A percentile compares a stretch with the other conserved stretches of the same genome.
Conservation (phyloP, 1,140 invertebrate species). For the Temnothorax longispinosus region DNA sequence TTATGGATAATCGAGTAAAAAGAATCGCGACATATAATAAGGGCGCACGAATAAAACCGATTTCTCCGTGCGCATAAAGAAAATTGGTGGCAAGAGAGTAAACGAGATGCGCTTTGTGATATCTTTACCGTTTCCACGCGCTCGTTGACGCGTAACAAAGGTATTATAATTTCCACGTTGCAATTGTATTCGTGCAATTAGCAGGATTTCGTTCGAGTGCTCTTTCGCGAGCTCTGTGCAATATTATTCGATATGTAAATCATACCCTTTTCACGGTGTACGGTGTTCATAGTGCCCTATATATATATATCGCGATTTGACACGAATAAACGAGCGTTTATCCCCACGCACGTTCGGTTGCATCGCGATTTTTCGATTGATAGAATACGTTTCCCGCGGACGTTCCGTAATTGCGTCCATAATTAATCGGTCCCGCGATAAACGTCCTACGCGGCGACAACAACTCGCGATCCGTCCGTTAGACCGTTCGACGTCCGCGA, state of each 20-base stretch:
- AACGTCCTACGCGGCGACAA: not conserved
- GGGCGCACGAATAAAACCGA: not conserved
- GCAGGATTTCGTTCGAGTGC: not conserved
- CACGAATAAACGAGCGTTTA: not conserved
- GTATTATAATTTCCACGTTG: slow-evolving; percentile 4
- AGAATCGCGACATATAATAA: not conserved
- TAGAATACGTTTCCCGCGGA: not conserved
- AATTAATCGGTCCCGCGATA: slow-evolving; percentile 21
- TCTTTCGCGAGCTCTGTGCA: not conserved
- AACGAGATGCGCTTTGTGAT: not conserved
- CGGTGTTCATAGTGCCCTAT: not conserved
- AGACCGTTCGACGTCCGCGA: not conserved
- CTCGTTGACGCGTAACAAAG: not conserved
- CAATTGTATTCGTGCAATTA: slow-evolving; percentile 14
- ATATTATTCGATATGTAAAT: slow-evolving; percentile 5
- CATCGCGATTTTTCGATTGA: not conserved
- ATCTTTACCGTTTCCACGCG: not conserved
- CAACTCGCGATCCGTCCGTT: not conserved
- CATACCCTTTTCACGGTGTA: not conserved
- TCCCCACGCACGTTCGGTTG: not conserved
- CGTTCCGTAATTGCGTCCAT: not conserved
- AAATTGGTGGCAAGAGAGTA: not conserved
- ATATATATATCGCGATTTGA: not conserved
- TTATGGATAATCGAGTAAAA: slow-evolving; percentile 10
- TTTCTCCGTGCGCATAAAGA: not conserved